Evolutionary conservation across 1,140 invertebrate species (phyloP).

Genomic region (Brachionus calyciflorus): DNA sequence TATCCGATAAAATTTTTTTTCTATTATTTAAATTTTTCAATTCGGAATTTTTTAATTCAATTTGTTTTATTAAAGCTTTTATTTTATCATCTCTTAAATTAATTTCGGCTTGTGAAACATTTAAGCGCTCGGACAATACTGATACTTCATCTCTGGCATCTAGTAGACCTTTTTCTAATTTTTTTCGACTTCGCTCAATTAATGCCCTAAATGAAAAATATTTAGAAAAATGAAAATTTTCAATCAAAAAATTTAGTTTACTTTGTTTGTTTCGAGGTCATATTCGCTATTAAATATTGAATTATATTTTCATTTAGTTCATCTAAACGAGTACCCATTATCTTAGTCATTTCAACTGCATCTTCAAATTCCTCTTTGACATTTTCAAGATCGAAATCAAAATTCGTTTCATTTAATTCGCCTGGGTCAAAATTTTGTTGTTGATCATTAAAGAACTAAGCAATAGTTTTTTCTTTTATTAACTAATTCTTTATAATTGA

Average conservation of each 20-base stretch:
- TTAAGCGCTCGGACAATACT: slow-evolving; percentile 13
- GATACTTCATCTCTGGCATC: slow-evolving; percentile 32
- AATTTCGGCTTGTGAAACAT: slow-evolving; percentile 16
- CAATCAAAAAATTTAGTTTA: background rate
- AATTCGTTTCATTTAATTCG: background rate
- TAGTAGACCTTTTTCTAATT: slow-evolving; percentile 27
- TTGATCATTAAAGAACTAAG: slow-evolving; percentile 46
- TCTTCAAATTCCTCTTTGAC: slow-evolving; percentile 38
- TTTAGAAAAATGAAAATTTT: background rate
- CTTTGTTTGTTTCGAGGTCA: slow-evolving; percentile 25
- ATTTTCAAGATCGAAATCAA: slow-evolving; percentile 35
- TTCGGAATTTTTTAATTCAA: slow-evolving; percentile 21
- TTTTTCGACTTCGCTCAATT: slow-evolving; percentile 39
- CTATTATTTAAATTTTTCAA: background rate
- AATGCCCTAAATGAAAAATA: slow-evolving; percentile 33
- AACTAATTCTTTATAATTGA: background rate
- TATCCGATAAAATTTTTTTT: background rate
- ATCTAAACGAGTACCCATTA: slow-evolving; percentile 14
- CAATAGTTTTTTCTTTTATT: background rate
- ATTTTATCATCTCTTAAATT: slow-evolving; percentile 42
- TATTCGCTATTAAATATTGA: slow-evolving; percentile 40
- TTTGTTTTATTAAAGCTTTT: slow-evolving; percentile 19
- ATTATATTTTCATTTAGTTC: slow-evolving; percentile 43
- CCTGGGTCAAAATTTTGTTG: slow-evolving; percentile 12
- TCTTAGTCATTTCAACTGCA: slow-evolving; percentile 7